Evolutionary conservation across 1,140 invertebrate genomes (phyloP).

Genomic region (Tetramorium parvispinum): DNA sequence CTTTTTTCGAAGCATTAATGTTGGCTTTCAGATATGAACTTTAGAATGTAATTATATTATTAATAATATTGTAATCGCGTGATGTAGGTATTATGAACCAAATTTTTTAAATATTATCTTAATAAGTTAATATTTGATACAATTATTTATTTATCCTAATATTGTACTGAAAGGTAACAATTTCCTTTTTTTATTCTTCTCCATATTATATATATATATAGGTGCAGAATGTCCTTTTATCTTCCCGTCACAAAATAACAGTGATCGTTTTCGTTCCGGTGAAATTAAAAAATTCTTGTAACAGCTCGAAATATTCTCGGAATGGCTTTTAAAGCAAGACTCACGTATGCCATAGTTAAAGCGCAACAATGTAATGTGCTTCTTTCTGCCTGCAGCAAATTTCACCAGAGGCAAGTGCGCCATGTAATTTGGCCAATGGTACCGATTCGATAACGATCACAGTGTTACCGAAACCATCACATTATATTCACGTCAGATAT

Average conservation of each 20-base stretch:
- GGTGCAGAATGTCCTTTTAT: neutral
- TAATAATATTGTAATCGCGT: neutral
- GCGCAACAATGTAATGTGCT: neutral
- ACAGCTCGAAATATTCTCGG: slow-evolving; percentile 1
- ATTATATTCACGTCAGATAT: slow-evolving; percentile 22
- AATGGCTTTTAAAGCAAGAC: neutral
- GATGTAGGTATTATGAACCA: neutral
- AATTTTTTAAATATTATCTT: neutral
- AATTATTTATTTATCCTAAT: neutral
- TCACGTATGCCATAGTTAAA: neutral
- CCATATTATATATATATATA: neutral
- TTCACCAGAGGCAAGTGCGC: slow-evolving; percentile 8
- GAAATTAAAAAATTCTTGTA: slow-evolving; percentile 28
- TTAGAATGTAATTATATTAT: neutral
- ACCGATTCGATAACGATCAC: slow-evolving; percentile 55
- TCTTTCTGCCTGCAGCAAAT: neutral
- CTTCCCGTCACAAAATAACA: neutral
- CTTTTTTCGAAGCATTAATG: neutral
- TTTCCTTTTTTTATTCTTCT: neutral
- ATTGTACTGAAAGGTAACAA: neutral
- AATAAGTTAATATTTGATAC: neutral
- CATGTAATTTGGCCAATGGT: slow-evolving; percentile 58
- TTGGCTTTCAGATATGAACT: neutral
- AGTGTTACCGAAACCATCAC: slow-evolving; percentile 45
- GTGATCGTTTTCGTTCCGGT: neutral